These are phyloP conservation scores for Ochotona curzoniae DNA, from an alignment of 2,113 vertebrate genomes.

Conservation along the genomic window DNA sequence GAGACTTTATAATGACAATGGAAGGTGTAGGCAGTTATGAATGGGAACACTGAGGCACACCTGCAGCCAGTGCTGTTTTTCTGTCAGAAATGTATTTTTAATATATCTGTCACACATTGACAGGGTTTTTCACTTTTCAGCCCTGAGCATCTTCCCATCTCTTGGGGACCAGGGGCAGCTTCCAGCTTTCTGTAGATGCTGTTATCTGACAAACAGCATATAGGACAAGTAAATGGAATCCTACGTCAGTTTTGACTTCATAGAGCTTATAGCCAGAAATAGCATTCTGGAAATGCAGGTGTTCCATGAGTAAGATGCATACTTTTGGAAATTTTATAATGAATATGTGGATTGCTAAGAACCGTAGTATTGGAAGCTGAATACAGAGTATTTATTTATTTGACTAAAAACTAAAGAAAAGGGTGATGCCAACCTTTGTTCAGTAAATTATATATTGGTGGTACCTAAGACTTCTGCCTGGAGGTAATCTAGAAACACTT, in stretches of 20 bases:
- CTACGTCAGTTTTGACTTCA: background rate
- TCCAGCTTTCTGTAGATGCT: background rate
- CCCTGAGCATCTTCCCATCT: background rate
- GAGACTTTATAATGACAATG: background rate
- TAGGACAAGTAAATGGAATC: background rate
- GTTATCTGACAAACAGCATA: background rate
- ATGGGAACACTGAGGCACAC: background rate
- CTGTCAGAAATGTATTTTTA: background rate
- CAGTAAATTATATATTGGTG: background rate
- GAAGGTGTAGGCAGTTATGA: background rate
- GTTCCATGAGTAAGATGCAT: background rate
- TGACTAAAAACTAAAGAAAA: background rate
- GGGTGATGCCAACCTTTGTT: background rate
- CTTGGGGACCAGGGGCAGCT: background rate
- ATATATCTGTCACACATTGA: background rate
- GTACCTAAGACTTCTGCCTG: background rate
- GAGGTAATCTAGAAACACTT: background rate
- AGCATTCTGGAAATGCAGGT: background rate
- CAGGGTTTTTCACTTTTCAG: background rate
- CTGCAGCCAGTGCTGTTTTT: background rate
- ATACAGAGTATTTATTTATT: background rate
- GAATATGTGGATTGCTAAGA: background rate
- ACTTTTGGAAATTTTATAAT: background rate
- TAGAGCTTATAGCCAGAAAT: background rate
- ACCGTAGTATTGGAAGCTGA: background rate